Evolutionary conservation across 2,113 vertebrate genomes (phyloP).

Genomic region (Aptenodytes forsteri): DNA sequence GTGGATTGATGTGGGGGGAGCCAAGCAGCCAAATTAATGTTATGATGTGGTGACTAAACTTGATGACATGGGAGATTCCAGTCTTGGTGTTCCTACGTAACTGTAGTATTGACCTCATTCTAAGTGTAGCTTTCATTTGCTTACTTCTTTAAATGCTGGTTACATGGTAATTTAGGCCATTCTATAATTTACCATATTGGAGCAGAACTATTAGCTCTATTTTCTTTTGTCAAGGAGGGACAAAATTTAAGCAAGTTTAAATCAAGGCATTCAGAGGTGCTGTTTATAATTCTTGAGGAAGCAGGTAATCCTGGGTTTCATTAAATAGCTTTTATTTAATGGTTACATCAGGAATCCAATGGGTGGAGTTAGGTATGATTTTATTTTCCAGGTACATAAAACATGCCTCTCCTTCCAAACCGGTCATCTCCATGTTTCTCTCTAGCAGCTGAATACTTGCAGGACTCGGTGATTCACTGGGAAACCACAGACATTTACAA

Average conservation of each 20-base stretch:
- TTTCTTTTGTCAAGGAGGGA: not conserved
- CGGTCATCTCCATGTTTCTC: not conserved
- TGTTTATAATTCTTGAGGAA: not conserved
- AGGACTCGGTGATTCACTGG: not conserved
- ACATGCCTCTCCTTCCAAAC: not conserved
- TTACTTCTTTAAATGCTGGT: not conserved
- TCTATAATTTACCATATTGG: not conserved
- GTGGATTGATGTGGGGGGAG: not conserved
- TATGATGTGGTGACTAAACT: not conserved
- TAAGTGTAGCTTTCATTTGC: not conserved
- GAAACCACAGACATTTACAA: not conserved
- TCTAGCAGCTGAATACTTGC: not conserved
- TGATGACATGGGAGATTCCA: constrained; percentile 38
- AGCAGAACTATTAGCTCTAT: not conserved
- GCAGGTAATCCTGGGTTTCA: not conserved
- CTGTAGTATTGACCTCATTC: not conserved
- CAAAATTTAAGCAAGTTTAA: not conserved
- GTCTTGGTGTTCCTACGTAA: not conserved
- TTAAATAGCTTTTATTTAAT: not conserved
- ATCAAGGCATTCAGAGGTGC: not conserved
- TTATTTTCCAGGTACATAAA: constrained; percentile 1
- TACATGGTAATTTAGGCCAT: not conserved
- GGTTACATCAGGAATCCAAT: not conserved
- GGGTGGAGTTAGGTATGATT: not conserved
- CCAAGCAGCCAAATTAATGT: not conserved